Evolutionary conservation across 92 coral and sea anemone species (phyloP).

Genomic region (Blastomussa wellsi): DNA sequence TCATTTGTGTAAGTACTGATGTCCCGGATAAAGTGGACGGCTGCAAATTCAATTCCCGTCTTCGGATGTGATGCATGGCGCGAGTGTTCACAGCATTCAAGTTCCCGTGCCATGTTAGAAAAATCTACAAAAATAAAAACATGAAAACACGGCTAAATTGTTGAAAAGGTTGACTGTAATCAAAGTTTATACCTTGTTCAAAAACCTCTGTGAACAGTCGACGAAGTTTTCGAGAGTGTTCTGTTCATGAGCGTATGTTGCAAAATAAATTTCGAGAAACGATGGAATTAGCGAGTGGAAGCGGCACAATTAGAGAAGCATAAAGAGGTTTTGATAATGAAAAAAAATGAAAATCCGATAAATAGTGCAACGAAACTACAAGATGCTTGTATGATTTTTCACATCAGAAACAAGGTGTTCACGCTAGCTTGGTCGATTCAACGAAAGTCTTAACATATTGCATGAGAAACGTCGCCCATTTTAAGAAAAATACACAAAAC

Average conservation of each 20-base stretch:
- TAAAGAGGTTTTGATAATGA: background rate
- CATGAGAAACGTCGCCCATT: background rate
- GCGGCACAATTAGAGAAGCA: background rate
- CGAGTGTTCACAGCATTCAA: background rate
- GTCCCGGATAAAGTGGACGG: conserved; percentile 21
- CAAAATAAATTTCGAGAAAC: background rate
- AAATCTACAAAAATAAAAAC: background rate
- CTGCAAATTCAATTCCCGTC: background rate
- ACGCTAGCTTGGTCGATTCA: background rate
- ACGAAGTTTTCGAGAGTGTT: background rate
- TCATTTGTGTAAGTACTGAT: background rate
- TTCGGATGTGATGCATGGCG: background rate
- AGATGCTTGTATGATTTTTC: background rate
- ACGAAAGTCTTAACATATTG: background rate
- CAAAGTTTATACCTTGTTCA: too few species aligned
- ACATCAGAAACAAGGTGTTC: background rate
- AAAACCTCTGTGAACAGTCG: background rate
- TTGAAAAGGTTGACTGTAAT: background rate
- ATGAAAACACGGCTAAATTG: background rate
- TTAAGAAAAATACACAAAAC: background rate
- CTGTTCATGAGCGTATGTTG: background rate
- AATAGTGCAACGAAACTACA: background rate
- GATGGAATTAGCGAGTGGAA: background rate
- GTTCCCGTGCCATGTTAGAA: conserved; percentile 18
- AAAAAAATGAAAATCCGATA: background rate